Conservation (phyloP, 2,797 vertebrate genomes). For the Hippocampus kuda region DNA sequence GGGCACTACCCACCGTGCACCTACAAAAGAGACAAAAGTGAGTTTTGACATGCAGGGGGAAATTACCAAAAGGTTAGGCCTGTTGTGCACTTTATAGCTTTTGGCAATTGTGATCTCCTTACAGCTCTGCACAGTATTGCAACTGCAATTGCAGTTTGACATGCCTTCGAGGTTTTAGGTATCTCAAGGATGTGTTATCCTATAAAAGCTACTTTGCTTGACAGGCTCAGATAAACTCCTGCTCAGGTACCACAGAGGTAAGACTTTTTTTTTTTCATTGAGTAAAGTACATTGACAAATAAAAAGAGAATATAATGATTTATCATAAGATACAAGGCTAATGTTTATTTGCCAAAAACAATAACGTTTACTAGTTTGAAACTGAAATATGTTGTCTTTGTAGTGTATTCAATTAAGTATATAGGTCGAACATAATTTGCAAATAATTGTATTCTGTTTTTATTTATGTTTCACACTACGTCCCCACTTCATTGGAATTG, state of each 20-base stretch:
- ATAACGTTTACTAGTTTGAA: too few relatives aligned
- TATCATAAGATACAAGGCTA: too few relatives aligned
- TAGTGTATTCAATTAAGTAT: too few relatives aligned
- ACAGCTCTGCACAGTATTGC: slow-evolving; percentile 28
- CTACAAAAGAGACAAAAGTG: slow-evolving; percentile 38
- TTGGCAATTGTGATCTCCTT: slow-evolving; percentile 44
- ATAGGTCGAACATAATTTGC: too few relatives aligned
- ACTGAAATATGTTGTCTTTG: too few relatives aligned
- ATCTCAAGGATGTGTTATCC: slow-evolving; percentile 32
- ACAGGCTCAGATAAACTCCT: slow-evolving; percentile 27
- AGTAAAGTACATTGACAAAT: too few relatives aligned
- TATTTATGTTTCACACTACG: too few relatives aligned
- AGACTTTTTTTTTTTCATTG: slow-evolving; percentile 12
- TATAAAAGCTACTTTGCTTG: slow-evolving; percentile 50
- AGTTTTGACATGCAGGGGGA: slow-evolving; percentile 32
- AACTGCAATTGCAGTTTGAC: slow-evolving; percentile 7
- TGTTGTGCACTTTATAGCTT: slow-evolving; percentile 33
- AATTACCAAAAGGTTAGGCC: slow-evolving; percentile 37
- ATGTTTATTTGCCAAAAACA: too few relatives aligned
- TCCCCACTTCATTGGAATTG: too few relatives aligned
- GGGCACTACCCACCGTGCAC: slow-evolving; percentile 20
- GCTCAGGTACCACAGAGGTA: slow-evolving; percentile 43
- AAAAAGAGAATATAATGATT: too few relatives aligned
- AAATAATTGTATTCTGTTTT: too few relatives aligned
- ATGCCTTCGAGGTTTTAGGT: slow-evolving; percentile 40